Evolutionary conservation across 1,140 invertebrate species (phyloP), one percentile per base, ranked within the genome.

Genomic region (Drosophila nigromelanica): DNA sequence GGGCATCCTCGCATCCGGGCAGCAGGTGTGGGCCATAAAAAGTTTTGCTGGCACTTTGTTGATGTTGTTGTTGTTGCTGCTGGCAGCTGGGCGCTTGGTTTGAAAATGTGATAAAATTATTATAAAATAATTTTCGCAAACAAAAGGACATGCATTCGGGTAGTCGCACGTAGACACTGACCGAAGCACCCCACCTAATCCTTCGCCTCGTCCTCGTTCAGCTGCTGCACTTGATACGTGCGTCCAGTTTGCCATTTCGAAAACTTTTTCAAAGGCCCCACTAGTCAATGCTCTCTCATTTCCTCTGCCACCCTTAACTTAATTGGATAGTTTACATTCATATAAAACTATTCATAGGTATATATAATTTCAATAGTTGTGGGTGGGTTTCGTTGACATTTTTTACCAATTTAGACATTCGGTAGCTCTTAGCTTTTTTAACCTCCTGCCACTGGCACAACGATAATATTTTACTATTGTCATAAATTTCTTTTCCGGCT

Each of bases 21-120:
- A 76, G 76, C 83, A 89, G 82, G 82, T 87, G 82, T 71, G 68
- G 71, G 83, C 59, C 60, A 73, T 71, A 48, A 45, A 81, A 78
- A 69, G 27, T 73, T 78, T 76, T 51, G 37, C 72, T 58, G 45
- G 21, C 30, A 72, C 37, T 58, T 70, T 54, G 15, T 48, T 71
- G 27, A 50, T 18, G 47, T 14, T n/a, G 58, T 12, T 78, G 21
- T 15, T 42, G 4, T 35, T 78, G 71, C 42, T 78, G 37, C 43
- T 63, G 71, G 74, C 81, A 78, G 60, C 72, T 62, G 55, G 47
- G 43, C 59, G 67, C 66, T 74, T 60, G 50, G 37, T 71, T 72
- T 68, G 72, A 87, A 89, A 89, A 83, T 87, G 83, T 87, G 79
- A 87, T 87, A 87, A 89, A 87, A 87, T 87, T 76, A 87, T 87